Percentiles rank a stretch among this genome's conserved stretches.
phyloP scores from a whole-genome alignment of 2,113 vertebrate genomes.

The Bagarius yarrelli region DNA sequence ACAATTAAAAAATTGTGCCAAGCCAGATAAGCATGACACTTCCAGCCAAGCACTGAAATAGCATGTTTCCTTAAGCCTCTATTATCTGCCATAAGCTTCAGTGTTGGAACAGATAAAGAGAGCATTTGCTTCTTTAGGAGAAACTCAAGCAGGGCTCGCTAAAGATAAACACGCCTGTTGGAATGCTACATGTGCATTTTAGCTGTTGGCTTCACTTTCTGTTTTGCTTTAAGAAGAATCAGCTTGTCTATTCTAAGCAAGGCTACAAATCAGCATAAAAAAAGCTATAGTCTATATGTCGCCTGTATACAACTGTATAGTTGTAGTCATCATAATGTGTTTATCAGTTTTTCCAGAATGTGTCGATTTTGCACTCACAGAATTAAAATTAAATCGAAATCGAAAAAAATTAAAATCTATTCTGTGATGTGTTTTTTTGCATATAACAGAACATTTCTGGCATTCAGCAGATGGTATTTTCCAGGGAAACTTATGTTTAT shows the following conservation, averaged over 20 bases:
- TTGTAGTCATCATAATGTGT: too few species aligned
- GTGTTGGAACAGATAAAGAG: slow-evolving; percentile 35
- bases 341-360: too few species aligned
- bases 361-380: too few species aligned
- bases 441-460: too few species aligned
- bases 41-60: not conserved
- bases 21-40: slow-evolving; percentile 2
- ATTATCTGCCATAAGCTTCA: slow-evolving; percentile 31
- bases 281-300: too few species aligned
- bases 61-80: slow-evolving; percentile 21
- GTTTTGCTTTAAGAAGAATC: not conserved
- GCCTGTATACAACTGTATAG: too few species aligned
- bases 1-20: not conserved
- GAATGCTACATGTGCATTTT: slow-evolving; percentile 2
- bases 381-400: too few species aligned
- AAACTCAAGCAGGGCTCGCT: not conserved
- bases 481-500: too few species aligned
- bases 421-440: too few species aligned
- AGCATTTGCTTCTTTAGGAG: slow-evolving; percentile 29
- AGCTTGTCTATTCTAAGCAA: not conserved
- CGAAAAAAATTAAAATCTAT: too few species aligned
- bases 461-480: too few species aligned
- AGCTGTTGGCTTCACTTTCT: slow-evolving; percentile 16
- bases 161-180: slow-evolving; percentile 16
- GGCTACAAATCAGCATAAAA: not conserved